A percentile compares a stretch with the other conserved stretches of the same genome.
Evolutionary conservation across 2,113 vertebrate species (phyloP).

Genomic region (Hippolais icterina): DNA sequence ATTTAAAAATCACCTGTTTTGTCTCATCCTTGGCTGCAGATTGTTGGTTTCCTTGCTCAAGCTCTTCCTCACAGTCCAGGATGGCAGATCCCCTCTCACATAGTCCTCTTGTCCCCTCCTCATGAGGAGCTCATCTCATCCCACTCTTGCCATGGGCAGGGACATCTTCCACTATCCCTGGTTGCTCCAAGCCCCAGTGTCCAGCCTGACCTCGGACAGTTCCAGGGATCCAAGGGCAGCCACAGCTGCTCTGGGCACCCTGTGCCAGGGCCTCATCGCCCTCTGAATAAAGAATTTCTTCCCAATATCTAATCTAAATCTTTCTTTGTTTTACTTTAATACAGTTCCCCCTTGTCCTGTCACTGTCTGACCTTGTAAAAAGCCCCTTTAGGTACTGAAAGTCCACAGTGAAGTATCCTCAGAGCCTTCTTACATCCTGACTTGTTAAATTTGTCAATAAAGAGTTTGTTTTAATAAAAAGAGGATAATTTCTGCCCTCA

Average conservation of each 20-base stretch:
- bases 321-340: neutral
- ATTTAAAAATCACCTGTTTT: neutral
- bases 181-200: rapidly evolving
- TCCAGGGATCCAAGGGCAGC: neutral
- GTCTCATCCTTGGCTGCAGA: rapidly evolving
- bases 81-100: neutral
- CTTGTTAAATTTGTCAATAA: neutral
- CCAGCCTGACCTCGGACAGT: rapidly evolving
- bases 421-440: neutral
- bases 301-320: neutral
- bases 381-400: neutral
- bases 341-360: neutral
- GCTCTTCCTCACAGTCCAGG: neutral
- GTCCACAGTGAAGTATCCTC: neutral
- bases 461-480: neutral
- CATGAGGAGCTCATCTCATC: neutral
- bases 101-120: neutral
- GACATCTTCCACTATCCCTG: neutral
- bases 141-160: neutral
- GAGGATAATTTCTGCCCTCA: neutral
- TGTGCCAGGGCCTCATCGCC: rapidly evolving
- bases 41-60: neutral
- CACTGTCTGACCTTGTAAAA: rapidly evolving
- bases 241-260: neutral
- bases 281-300: neutral